These are phyloP conservation scores for Lateolabrax maculatus DNA, from an alignment of 2,797 vertebrate genomes.

Conservation along the genomic window DNA sequence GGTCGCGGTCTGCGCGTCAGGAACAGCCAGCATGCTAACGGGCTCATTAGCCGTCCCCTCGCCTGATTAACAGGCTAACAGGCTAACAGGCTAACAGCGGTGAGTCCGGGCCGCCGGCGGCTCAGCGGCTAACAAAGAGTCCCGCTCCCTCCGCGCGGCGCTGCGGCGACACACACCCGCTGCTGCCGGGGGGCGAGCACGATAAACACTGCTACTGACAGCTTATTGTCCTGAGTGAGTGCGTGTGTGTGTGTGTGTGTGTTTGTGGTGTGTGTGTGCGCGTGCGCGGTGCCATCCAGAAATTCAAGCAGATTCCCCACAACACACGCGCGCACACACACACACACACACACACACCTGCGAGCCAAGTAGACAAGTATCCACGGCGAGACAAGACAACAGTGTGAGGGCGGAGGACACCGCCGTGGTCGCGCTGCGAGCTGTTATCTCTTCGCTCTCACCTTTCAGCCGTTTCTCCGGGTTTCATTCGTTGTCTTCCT, in stretches of 20 bases:
- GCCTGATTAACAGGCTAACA: too few species aligned
- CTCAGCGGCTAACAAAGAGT: slow-evolving; percentile 81
- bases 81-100: slow-evolving; percentile 70
- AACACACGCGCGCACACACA: too few species aligned
- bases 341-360: slow-evolving; percentile 52
- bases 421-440: not conserved
- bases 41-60: slow-evolving; percentile 52
- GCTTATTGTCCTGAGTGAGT: slow-evolving; percentile 65
- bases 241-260: not conserved
- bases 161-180: too few species aligned
- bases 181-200: slow-evolving; percentile 13
- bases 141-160: slow-evolving; percentile 27
- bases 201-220: slow-evolving; percentile 49
- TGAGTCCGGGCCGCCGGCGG: slow-evolving; percentile 67
- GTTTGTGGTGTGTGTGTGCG: slow-evolving; percentile 7
- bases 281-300: slow-evolving; percentile 22
- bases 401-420: not conserved
- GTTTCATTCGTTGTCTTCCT: slow-evolving; percentile 76
- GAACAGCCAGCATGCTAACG: slow-evolving; percentile 42
- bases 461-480: slow-evolving; percentile 70
- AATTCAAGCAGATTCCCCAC: slow-evolving; percentile 38
- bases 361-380: slow-evolving; percentile 28
- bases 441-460: slow-evolving; percentile 44
- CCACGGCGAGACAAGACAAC: slow-evolving; percentile 35
- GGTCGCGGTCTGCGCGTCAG: not conserved